phyloP scores from a whole-genome alignment of 2,797 vertebrate species.

The Helostoma temminkii region DNA sequence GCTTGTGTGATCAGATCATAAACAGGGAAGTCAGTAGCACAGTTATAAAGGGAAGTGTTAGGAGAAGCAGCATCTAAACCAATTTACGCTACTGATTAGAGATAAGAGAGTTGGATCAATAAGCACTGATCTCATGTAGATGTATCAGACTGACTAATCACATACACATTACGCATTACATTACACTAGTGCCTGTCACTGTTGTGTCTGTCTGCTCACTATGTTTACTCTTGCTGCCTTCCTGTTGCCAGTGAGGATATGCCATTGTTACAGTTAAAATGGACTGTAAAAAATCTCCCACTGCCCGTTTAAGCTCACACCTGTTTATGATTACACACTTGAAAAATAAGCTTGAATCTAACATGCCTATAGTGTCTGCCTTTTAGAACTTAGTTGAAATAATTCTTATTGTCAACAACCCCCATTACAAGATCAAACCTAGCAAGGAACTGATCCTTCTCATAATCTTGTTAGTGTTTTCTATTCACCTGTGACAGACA shows the following conservation, averaged over 20 bases:
- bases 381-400: background rate
- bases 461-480: too few species aligned
- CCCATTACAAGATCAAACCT: too few species aligned
- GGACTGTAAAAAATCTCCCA: slow-evolving; percentile 30
- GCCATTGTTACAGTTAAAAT: slow-evolving; percentile 56
- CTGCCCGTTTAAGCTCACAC: slow-evolving; percentile 6
- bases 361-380: background rate
- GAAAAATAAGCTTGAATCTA: slow-evolving; percentile 43
- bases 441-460: background rate
- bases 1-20: slow-evolving; percentile 77
- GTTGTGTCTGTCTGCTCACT: slow-evolving; percentile 35
- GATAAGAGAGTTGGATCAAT: slow-evolving; percentile 85
- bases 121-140: slow-evolving; percentile 87
- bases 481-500: too few species aligned
- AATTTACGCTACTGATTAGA: slow-evolving; percentile 84
- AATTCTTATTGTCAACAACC: background rate
- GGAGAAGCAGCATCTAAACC: slow-evolving; percentile 78
- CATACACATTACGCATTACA: too few species aligned
- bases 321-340: slow-evolving; percentile 37
- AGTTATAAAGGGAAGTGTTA: slow-evolving; percentile 69
- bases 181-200: slow-evolving; percentile 25
- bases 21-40: slow-evolving; percentile 70
- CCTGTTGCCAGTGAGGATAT: slow-evolving; percentile 28
- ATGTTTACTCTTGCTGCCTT: slow-evolving; percentile 41
- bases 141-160: slow-evolving; percentile 66